These are phyloP conservation scores for Agonum fuliginosum DNA, from an alignment of 2,888 invertebrate species.

Conservation along the genomic window DNA sequence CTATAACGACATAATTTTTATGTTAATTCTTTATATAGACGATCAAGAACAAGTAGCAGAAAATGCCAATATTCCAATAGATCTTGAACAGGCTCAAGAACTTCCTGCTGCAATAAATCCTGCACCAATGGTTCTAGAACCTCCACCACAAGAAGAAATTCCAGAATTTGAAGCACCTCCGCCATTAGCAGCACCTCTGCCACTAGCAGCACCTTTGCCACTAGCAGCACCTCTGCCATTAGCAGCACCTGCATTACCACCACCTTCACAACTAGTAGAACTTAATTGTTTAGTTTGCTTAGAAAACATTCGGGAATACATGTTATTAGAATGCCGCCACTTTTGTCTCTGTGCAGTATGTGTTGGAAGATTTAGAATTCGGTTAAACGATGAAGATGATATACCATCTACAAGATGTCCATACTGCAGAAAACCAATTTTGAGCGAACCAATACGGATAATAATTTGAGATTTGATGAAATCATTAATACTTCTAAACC, in stretches of 20 bases:
- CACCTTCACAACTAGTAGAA: too few relatives aligned
- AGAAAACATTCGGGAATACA: neutral
- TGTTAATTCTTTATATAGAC: too few relatives aligned
- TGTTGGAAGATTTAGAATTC: neutral
- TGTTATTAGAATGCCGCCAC: neutral
- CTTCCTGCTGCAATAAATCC: neutral
- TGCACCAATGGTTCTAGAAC: neutral
- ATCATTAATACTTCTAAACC: too few relatives aligned
- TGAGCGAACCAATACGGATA: neutral
- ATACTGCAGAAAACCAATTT: neutral
- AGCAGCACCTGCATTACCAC: neutral
- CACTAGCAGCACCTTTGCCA: neutral
- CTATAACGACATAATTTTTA: neutral
- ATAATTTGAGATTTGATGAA: too few relatives aligned
- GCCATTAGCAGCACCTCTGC: neutral
- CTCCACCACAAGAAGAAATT: neutral
- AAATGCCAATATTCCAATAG: neutral
- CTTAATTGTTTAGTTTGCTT: constrained; percentile 1
- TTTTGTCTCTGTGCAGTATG: neutral
- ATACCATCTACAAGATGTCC: constrained; percentile 9
- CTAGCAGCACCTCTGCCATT: neutral
- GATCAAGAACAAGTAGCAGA: too few relatives aligned
- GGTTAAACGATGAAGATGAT: neutral
- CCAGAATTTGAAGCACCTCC: neutral
- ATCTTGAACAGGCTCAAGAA: neutral